phyloP scores from a whole-genome alignment of 2,797 vertebrate genomes.

The Amphiprion clarkii region DNA sequence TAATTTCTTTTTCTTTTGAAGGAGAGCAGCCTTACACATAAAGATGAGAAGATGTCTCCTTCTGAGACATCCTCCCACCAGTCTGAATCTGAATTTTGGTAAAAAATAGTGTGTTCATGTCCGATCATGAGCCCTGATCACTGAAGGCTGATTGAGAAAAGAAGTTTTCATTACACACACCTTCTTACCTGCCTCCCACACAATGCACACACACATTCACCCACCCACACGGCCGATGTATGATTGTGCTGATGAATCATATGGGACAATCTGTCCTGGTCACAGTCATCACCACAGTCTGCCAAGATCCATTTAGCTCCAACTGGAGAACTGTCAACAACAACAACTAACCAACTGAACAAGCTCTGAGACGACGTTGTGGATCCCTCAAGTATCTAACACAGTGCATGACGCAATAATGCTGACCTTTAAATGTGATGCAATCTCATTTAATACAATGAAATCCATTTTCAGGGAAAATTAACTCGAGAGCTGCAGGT shows the following conservation, averaged over 20 bases:
- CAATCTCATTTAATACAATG: background rate
- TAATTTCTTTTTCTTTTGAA: too few relatives aligned
- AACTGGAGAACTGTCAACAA: conserved; percentile 50
- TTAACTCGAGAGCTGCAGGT: too few relatives aligned
- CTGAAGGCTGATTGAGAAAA: too few relatives aligned
- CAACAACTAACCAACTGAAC: conserved; percentile 22
- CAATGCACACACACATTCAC: conserved; percentile 33
- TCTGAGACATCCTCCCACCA: too few relatives aligned
- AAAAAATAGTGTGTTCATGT: too few relatives aligned
- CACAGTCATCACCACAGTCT: conserved; percentile 57
- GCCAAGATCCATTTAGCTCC: conserved; percentile 61
- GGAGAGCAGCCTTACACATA: too few relatives aligned
- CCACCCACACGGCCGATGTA: conserved; percentile 36
- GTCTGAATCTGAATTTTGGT: too few relatives aligned
- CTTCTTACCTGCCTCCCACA: conserved; percentile 17
- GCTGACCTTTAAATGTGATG: background rate
- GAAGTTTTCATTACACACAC: background rate
- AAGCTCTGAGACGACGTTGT: background rate
- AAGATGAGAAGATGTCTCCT: too few relatives aligned
- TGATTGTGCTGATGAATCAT: conserved; percentile 68
- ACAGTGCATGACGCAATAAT: too few relatives aligned
- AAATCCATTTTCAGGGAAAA: too few relatives aligned
- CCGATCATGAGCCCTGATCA: too few relatives aligned
- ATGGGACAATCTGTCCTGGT: conserved; percentile 72
- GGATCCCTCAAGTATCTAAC: background rate